Evolutionary conservation across 2,797 vertebrate genomes (phyloP), one percentile per base, ranked within the genome.

Genomic region (Nyctibius grandis): DNA sequence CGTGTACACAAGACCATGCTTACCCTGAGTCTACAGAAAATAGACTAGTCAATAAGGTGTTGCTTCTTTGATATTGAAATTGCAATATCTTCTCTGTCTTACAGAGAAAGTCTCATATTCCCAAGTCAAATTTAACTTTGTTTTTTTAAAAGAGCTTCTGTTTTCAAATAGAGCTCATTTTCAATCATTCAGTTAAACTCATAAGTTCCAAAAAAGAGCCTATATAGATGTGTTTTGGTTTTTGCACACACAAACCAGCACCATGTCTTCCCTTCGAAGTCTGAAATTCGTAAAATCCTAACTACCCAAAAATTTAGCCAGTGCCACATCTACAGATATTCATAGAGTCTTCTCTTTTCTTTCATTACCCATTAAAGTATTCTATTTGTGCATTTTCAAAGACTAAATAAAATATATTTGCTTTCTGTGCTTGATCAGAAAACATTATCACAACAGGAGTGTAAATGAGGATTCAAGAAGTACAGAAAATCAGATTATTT

Each of bases 401-500:
- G 34, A 61, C 63, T 64, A 45, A 11, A 64, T 78, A 20, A 75
- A 33, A 59, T 26, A 18, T 48, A 31, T 10, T 12, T 60, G 63
- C 21, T 78, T 85, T 79, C 29, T 59, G 31, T 85, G 33, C 64
- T 81, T 91, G 26, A 72, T 91, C 53, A 76, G 60, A 85, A 82
- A 91, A 76, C 10, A 22, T 85, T n/a, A 64, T 45, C 31, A 23
- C 20, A 93, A 72, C 34, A 76, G 15, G 47, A 90, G 42, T 77
- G 6, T 57, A 94, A 38, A 14, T 2, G n/a, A 83, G 20, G 17
- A 91, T 75, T 73, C 51, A 44, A 59, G 26, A 86, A 60, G 56
- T 36, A 50, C 12, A 92, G 65, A 93, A 69, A 79, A 96, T 34
- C n/a, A 86, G 10, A 57, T 56, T 10, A 45, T 75, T 78, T 86